Base-by-base conservation (phyloP, 2,888 invertebrate species). In the Choristoneura rosaceana region DNA sequence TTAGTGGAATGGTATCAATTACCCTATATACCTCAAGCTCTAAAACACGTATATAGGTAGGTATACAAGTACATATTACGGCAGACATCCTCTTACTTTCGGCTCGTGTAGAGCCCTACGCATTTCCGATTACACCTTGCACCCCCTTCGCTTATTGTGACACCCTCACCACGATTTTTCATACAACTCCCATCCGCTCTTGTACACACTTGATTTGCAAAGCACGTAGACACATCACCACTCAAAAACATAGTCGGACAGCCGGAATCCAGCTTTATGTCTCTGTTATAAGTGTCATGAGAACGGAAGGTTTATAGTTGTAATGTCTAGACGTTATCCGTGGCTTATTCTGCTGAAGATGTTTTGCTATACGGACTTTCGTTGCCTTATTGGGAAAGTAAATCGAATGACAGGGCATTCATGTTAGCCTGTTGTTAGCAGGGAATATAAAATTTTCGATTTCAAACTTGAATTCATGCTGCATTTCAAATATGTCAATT, bases 161-260 rank as follows among this genome's bases (percentile, higher is more conserved):
- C 89, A 85, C 91, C 91, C 92, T 86, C 84, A 84, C 89, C 91
- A 90, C 91, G 91, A 92, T 92, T 93, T 93, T 93, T 93, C 92
- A 92, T 91, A 90, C 88, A 87, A 88, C 87, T 89, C 86, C 89
- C 90, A 89, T 92, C 91, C 89, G 86, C 91, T 90, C 91, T 91
- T 89, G 87, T 91, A 89, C 87, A 84, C 87, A 92, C 93, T 93
- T 93, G 92, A 94, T 94, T 93, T 93, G 90, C 92, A 82, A 87
- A 89, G 92, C 93, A 93, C 93, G 93, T 91, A 88, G 63, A 33
- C 80, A 79, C 82, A 75, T 76, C 74, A 70, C 79, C 76, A 80
- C 76, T 82, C 69, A 76, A 79, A 77, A 74, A 77, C 75, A 69
- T 66, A 62, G 68, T 17, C 34, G 41, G 52, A 41, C 76, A 67